Evolutionary conservation across 1,140 invertebrate genomes (phyloP).

Genomic region (Andrena cerasifolii): DNA sequence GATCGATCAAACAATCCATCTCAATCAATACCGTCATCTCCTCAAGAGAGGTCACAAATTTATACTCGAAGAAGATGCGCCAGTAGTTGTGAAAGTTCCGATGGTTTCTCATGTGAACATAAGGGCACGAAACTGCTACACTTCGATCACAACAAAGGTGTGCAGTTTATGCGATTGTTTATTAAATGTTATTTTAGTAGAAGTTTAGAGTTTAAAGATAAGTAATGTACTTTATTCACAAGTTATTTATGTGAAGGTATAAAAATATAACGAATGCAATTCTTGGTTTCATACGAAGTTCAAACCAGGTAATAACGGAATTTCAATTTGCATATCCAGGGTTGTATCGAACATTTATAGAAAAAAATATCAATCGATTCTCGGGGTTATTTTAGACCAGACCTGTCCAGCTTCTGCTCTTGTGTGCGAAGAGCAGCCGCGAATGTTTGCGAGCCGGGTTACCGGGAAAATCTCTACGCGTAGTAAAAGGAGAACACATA

Average conservation of each 20-base stretch:
- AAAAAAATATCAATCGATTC: too few species aligned
- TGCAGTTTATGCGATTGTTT: not conserved
- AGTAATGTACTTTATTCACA: not conserved
- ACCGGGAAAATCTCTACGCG: too few species aligned
- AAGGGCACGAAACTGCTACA: constrained; percentile 82
- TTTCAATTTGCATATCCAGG: too few species aligned
- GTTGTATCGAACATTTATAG: too few species aligned
- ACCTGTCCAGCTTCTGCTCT: too few species aligned
- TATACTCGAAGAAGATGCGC: constrained; percentile 72
- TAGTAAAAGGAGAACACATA: too few species aligned
- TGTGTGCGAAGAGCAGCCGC: too few species aligned
- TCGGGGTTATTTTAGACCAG: too few species aligned
- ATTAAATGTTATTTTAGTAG: not conserved
- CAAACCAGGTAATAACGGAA: too few species aligned
- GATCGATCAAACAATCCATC: constrained; percentile 65
- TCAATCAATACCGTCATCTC: constrained; percentile 76
- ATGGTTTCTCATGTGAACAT: constrained; percentile 81
- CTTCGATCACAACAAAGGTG: constrained; percentile 82
- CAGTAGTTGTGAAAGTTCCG: constrained; percentile 78
- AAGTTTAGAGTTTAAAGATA: not conserved
- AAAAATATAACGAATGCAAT: not conserved
- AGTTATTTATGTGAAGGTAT: not conserved
- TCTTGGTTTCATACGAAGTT: not conserved
- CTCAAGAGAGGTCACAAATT: constrained; percentile 70
- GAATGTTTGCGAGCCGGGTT: too few species aligned